phyloP scores from a whole-genome alignment of 2,797 vertebrate genomes.

The Paramormyrops hopkinsi region DNA sequence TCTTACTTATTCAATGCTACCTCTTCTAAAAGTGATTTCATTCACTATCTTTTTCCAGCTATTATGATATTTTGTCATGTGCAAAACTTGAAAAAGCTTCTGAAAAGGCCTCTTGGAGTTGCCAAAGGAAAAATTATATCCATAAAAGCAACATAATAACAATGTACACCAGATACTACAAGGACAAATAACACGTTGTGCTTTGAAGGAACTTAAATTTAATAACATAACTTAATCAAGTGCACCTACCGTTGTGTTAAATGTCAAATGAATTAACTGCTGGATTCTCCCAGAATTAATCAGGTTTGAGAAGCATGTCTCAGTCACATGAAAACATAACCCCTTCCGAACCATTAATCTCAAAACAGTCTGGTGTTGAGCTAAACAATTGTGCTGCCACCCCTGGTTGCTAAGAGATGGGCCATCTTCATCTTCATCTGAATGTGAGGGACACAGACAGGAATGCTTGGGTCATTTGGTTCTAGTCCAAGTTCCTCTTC shows the following conservation, averaged over 20 bases:
- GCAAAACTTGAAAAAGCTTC: background rate
- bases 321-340: background rate
- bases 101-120: background rate
- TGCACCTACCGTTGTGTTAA: background rate
- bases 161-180: background rate
- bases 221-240: background rate
- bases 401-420: slow-evolving; percentile 22
- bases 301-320: background rate
- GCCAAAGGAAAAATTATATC: background rate
- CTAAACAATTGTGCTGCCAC: slow-evolving; percentile 15
- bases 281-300: background rate
- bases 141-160: background rate
- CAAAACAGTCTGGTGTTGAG: slow-evolving; percentile 12
- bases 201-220: background rate
- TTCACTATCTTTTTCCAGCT: background rate
- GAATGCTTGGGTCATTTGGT: background rate
- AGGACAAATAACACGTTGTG: background rate
- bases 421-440: background rate
- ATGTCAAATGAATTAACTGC: background rate
- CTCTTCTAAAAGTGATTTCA: background rate
- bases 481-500: background rate
- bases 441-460: background rate
- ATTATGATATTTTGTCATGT: background rate
- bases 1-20: slow-evolving; percentile 12
- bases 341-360: background rate